Evolutionary conservation across 2,888 invertebrate species (phyloP).

Genomic region (Plagodis pulveraria): DNA sequence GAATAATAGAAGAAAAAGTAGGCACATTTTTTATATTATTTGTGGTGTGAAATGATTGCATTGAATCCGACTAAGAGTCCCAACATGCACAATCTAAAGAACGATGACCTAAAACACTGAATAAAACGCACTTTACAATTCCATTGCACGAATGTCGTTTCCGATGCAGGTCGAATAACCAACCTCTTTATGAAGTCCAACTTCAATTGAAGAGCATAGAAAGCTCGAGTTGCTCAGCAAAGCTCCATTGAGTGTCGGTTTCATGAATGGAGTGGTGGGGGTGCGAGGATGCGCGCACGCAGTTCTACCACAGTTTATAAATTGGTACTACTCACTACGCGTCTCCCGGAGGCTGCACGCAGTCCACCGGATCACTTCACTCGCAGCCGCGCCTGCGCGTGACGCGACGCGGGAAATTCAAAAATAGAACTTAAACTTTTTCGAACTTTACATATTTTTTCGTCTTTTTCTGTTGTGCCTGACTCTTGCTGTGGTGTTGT

Average conservation of each 20-base stretch:
- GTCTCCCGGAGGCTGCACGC: slow-evolving; percentile 61
- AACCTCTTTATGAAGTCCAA: slow-evolving; percentile 11
- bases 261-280: slow-evolving; percentile 79
- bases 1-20: no score
- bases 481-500: slow-evolving; percentile 58
- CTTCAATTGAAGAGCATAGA: slow-evolving; percentile 37
- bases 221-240: slow-evolving; percentile 22
- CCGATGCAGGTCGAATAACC: slow-evolving; percentile 10
- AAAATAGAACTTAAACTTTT: slow-evolving; percentile 51
- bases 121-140: slow-evolving; percentile 8
- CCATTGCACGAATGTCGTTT: slow-evolving; percentile 2
- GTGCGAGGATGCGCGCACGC: slow-evolving; percentile 56
- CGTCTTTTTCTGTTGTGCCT: slow-evolving; percentile 48
- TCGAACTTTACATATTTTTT: slow-evolving; percentile 28
- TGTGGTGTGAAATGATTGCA: neutral
- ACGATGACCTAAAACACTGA: slow-evolving; percentile 1
- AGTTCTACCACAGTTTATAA: slow-evolving; percentile 23
- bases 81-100: neutral
- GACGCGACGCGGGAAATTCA: slow-evolving; percentile 65
- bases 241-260: slow-evolving; percentile 62
- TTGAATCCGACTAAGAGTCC: neutral
- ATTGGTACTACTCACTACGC: slow-evolving; percentile 36
- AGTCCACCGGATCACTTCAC: slow-evolving; percentile 53
- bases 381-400: slow-evolving; percentile 61
- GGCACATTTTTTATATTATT: no score